These are phyloP conservation scores for Gorsachius goisagi DNA, from an alignment of 2,113 vertebrate genomes.

Conservation along the genomic window DNA sequence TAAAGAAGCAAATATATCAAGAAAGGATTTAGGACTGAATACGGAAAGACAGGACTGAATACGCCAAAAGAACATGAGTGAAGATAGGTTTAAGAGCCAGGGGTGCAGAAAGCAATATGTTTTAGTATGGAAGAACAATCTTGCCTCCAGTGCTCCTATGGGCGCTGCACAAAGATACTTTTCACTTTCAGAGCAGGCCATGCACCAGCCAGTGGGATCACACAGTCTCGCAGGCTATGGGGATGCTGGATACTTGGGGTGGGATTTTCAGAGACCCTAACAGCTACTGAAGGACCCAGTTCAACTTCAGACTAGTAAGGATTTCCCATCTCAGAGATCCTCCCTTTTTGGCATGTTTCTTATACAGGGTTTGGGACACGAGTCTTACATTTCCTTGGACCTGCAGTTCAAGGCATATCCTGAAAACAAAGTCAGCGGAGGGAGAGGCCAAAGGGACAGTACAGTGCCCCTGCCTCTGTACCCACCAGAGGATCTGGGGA, in stretches of 20 bases:
- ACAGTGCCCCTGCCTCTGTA: neutral
- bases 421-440: neutral
- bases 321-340: neutral
- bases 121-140: neutral
- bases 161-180: neutral
- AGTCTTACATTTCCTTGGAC: neutral
- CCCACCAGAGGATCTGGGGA: neutral
- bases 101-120: neutral
- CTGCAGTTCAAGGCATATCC: neutral
- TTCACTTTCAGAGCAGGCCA: neutral
- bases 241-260: neutral
- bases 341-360: neutral
- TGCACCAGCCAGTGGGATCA: neutral
- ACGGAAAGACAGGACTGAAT: neutral
- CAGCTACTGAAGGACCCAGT: neutral
- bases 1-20: neutral
- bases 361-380: neutral
- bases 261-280: neutral
- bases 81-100: neutral
- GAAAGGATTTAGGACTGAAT: neutral
- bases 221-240: neutral
- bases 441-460: neutral
- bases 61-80: neutral
- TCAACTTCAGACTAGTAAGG: neutral
- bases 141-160: neutral